These are phyloP conservation scores for Hyperoplus immaculatus DNA, from an alignment of 2,797 vertebrate species.

Conservation along the genomic window DNA sequence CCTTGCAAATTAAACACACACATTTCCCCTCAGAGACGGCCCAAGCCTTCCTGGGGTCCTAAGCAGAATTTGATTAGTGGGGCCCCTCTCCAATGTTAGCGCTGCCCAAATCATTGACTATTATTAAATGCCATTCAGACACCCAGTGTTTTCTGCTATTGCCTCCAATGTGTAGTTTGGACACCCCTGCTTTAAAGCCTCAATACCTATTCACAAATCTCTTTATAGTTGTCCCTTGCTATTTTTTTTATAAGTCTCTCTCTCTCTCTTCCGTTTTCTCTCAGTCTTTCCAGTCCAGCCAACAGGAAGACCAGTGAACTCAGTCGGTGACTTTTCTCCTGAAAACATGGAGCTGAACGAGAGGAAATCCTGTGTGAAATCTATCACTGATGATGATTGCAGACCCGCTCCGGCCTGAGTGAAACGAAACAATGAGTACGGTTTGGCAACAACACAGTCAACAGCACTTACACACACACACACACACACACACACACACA, in stretches of 20 bases:
- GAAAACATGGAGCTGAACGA: slow-evolving; percentile 60
- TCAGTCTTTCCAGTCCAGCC: slow-evolving; percentile 46
- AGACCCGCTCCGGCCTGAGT: slow-evolving; percentile 33
- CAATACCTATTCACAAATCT: background rate
- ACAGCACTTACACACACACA: slow-evolving; percentile 20
- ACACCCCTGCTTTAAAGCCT: too few species aligned
- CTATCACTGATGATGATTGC: slow-evolving; percentile 59
- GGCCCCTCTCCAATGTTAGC: too few species aligned
- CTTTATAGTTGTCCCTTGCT: background rate
- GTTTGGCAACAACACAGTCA: slow-evolving; percentile 49
- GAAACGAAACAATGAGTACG: slow-evolving; percentile 63
- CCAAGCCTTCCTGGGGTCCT: too few species aligned
- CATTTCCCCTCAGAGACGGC: too few species aligned
- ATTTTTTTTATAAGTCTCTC: background rate
- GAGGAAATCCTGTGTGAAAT: slow-evolving; percentile 82
- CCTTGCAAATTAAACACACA: too few species aligned
- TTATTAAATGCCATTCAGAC: too few species aligned
- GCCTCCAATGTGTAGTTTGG: too few species aligned
- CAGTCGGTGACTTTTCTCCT: slow-evolving; percentile 56
- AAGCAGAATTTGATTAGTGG: too few species aligned
- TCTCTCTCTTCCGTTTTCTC: background rate
- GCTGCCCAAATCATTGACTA: too few species aligned
- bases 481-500: slow-evolving; percentile 17
- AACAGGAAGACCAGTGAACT: slow-evolving; percentile 67
- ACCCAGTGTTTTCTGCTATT: too few species aligned